phyloP scores from a whole-genome alignment of 2,113 vertebrate species.

The Platichthys flesus region DNA sequence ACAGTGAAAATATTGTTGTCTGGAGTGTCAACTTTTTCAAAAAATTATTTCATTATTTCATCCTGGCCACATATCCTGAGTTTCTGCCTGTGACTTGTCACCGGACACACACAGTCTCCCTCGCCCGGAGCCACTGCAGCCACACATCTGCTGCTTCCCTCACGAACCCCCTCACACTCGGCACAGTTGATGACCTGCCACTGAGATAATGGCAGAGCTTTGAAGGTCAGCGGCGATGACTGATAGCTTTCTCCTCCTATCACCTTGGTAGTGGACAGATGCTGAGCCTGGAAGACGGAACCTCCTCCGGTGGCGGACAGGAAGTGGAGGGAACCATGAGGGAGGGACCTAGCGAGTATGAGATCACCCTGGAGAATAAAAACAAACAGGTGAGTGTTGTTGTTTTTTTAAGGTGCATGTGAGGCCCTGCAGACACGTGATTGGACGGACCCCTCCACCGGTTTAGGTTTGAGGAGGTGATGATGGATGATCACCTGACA shows the following conservation, averaged over 20 bases:
- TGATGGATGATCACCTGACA: slow-evolving; percentile 46
- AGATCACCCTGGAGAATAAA: slow-evolving; percentile 78
- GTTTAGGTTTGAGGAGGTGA: background rate
- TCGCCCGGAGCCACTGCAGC: slow-evolving; percentile 2
- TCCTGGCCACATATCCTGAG: background rate
- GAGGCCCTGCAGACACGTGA: background rate
- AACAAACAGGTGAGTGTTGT: slow-evolving; percentile 75
- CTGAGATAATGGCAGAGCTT: slow-evolving; percentile 23
- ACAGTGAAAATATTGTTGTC: too few species aligned
- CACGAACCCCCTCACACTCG: slow-evolving; percentile 27
- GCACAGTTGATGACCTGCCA: slow-evolving; percentile 27
- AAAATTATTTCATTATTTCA: too few species aligned
- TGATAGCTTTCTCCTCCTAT: slow-evolving; percentile 45
- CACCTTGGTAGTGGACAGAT: slow-evolving; percentile 64
- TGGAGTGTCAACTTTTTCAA: too few species aligned
- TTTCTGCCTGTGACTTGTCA: background rate
- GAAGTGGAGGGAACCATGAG: slow-evolving; percentile 71
- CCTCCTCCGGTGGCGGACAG: slow-evolving; percentile 67
- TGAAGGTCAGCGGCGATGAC: slow-evolving; percentile 41
- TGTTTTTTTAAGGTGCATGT: background rate
- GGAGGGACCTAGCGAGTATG: slow-evolving; percentile 81
- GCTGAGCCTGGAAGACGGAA: slow-evolving; percentile 78
- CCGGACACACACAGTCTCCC: background rate
- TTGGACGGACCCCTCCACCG: slow-evolving; percentile 9
- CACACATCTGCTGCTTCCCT: slow-evolving; percentile 30